Base-by-base conservation (phyloP, 2,797 vertebrate genomes). In the Todus mexicanus region DNA sequence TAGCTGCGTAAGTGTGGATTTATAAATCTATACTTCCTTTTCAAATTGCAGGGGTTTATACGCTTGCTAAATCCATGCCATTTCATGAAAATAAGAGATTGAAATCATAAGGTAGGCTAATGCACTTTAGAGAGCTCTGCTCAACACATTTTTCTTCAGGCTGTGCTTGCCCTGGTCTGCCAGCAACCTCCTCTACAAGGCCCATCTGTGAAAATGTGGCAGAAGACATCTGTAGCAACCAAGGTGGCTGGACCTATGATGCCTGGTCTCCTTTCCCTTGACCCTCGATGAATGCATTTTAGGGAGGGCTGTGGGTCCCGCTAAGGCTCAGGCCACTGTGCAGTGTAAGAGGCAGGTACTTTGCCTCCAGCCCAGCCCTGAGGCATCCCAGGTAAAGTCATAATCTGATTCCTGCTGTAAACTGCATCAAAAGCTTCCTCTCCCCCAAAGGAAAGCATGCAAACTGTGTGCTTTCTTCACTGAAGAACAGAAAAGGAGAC, bases 261-360 rank as follows among this genome's bases (percentile, higher is more conserved):
- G 17, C 17, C 8, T 15, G 6, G 12, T 66, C n/a, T 50, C 42
- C 9, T 57, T n/a, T 68, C 42, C 31, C 42, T 77, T 1, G 2
- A 11, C 31, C 11, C 26, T 40, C 1, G 1, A 25, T 59, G 15
- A n/a, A 70, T 29, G 56, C 6, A 16, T 60, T 26, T 84, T 56
- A 7, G 7, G 63, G 53, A 47, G 59, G 29, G 12, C 13, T 40
- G 25, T 38, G 57, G 5, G 35, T 85, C 29, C 33, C 37, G 15
- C 27, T 45, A 50, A 79, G 27, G 7, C 27, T 20, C 10, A 42
- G 47, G 16, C 6, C 31, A 12, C 27, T 6, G 2, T 4, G 18
- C 18, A 12, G n/a, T 15, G 22, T 0, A 0, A 35, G 21, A 15
- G 11, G 17, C 1, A 5, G 16, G 16, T 3, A 2, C 45, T 13